phyloP scores from a whole-genome alignment of 2,113 vertebrate genomes.

The Xiphophorus maculatus region DNA sequence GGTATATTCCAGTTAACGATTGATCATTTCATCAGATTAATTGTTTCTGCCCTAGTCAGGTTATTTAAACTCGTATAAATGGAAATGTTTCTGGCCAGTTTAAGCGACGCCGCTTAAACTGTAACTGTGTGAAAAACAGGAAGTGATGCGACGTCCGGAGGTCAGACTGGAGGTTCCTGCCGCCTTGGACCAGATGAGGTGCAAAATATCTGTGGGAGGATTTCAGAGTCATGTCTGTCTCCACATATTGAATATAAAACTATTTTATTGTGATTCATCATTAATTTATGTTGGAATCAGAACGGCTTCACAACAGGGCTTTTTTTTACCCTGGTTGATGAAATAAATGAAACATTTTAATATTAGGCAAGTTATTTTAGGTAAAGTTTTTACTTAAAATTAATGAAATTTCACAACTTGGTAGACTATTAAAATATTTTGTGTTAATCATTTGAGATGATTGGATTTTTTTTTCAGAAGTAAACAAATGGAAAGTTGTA shows the following conservation, averaged over 20 bases:
- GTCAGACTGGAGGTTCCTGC: constrained; percentile 32
- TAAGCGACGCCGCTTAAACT: background rate
- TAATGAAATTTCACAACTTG: too few relatives aligned
- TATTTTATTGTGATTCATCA: background rate
- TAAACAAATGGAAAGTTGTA: too few relatives aligned
- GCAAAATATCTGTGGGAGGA: constrained; percentile 44
- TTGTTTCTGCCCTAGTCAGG: too few relatives aligned
- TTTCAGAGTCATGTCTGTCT: constrained; percentile 32
- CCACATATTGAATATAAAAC: background rate
- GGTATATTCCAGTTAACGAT: too few relatives aligned
- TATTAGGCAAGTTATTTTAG: background rate
- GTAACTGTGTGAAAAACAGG: constrained; percentile 59
- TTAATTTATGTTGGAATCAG: background rate
- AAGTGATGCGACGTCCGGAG: constrained; percentile 56
- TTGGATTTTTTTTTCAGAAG: too few relatives aligned
- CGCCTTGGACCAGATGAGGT: constrained; percentile 8
- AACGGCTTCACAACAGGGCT: background rate
- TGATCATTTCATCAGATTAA: too few relatives aligned
- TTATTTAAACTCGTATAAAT: too few relatives aligned
- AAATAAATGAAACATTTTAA: background rate
- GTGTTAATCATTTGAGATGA: too few relatives aligned
- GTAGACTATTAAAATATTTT: too few relatives aligned
- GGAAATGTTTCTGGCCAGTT: background rate
- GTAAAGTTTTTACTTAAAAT: too few relatives aligned
- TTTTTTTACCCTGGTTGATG: background rate